Evolutionary conservation across 2,797 vertebrate genomes (phyloP).

Genomic region (Xenops minutus): DNA sequence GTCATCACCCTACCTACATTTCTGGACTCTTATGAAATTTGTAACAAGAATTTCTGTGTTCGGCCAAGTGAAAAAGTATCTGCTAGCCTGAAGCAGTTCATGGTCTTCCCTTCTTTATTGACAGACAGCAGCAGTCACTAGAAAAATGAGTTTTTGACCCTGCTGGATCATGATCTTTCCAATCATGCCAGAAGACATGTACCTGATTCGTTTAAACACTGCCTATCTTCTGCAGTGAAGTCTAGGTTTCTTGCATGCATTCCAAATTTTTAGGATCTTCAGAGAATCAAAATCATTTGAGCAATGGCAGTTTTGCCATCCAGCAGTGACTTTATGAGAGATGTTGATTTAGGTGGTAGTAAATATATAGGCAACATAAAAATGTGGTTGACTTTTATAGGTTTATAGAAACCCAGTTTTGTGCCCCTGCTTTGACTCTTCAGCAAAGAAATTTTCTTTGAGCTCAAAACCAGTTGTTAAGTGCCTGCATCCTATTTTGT

Average conservation of each 20-base stretch:
- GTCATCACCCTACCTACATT: conserved; percentile 5
- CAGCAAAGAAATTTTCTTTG: not conserved
- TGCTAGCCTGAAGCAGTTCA: conserved; percentile 26
- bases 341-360: not conserved
- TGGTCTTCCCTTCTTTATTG: conserved; percentile 35
- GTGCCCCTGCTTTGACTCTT: not conserved
- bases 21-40: not conserved
- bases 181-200: not conserved
- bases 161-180: conserved; percentile 73
- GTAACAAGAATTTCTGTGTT: not conserved
- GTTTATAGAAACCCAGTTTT: not conserved
- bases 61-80: not conserved
- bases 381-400: not conserved
- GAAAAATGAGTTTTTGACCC: conserved; percentile 61
- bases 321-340: not conserved
- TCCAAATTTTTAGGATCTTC: not conserved
- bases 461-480: not conserved
- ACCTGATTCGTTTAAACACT: not conserved
- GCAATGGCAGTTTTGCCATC: not conserved
- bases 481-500: not conserved
- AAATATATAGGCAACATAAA: not conserved
- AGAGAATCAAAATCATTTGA: not conserved
- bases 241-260: not conserved
- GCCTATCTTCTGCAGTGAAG: not conserved
- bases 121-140: conserved; percentile 71